A percentile compares a stretch with the other conserved stretches of the same genome.
Evolutionary conservation across 1,140 invertebrate species (phyloP).

Genomic region (Neodiprion fabricii): DNA sequence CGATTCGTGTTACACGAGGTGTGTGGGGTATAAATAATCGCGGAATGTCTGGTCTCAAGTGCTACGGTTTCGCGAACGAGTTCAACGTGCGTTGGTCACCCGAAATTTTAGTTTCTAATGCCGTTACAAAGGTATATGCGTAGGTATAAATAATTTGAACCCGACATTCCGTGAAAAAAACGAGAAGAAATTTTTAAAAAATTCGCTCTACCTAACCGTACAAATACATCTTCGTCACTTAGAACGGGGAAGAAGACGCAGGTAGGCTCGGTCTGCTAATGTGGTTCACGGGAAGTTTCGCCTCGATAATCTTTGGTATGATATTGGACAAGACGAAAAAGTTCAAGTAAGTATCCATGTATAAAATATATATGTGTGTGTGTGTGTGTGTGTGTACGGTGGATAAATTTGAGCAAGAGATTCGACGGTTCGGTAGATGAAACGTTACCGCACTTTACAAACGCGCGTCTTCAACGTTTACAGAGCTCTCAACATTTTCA

Average conservation of each 20-base stretch:
- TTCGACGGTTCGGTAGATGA: neutral
- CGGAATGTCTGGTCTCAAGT: too few relatives aligned
- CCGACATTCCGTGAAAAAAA: too few relatives aligned
- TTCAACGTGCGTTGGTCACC: neutral
- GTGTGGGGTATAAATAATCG: too few relatives aligned
- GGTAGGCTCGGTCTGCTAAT: constrained; percentile 71
- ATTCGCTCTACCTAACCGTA: neutral
- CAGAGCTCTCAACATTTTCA: constrained; percentile 67
- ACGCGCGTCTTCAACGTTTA: neutral
- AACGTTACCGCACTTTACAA: constrained; percentile 16
- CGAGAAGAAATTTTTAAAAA: neutral
- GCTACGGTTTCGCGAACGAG: too few relatives aligned
- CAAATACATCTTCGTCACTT: constrained; percentile 22
- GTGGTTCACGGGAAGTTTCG: constrained; percentile 68
- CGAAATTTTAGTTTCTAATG: neutral
- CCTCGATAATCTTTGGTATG: constrained; percentile 70
- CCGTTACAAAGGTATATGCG: too few relatives aligned
- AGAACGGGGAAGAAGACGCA: constrained; percentile 59
- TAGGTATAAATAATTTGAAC: too few relatives aligned
- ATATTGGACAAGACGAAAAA: constrained; percentile 72
- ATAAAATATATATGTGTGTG: too few relatives aligned
- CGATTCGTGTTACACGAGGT: neutral
- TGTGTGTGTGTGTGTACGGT: neutral
- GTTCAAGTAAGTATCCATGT: constrained; percentile 59
- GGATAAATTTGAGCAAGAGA: neutral